Conservation (phyloP, 1,140 invertebrate species). For the Megalopta genalis region DNA sequence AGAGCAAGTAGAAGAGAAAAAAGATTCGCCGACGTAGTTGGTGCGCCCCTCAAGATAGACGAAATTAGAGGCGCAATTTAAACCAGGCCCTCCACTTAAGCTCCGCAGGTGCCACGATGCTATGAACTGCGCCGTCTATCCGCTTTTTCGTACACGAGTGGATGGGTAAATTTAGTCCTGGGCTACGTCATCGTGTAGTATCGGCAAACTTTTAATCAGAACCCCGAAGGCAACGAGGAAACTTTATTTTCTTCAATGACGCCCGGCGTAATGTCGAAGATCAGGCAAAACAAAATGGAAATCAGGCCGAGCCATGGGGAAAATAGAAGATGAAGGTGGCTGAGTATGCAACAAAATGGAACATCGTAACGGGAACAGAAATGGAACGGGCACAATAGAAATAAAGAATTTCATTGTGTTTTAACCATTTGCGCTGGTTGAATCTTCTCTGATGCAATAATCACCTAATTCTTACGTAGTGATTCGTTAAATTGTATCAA, state of each 20-base stretch:
- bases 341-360: constrained; percentile 45
- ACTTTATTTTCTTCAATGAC: constrained; percentile 65
- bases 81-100: constrained; percentile 39
- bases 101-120: constrained; percentile 12
- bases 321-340: constrained; percentile 45
- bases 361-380: constrained; percentile 39
- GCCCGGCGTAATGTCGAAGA: constrained; percentile 55
- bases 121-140: constrained; percentile 38
- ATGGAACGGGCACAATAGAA: constrained; percentile 40
- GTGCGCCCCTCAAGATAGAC: constrained; percentile 27
- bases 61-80: constrained; percentile 52
- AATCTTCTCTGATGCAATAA: no score
- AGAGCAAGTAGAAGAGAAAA: no score
- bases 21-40: constrained; percentile 9
- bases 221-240: constrained; percentile 29
- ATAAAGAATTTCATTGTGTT: neutral
- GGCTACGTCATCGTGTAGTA: constrained; percentile 60
- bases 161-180: constrained; percentile 51
- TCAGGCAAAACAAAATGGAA: constrained; percentile 64
- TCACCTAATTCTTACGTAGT: no score
- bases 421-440: no score
- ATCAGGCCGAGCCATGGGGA: constrained; percentile 34
- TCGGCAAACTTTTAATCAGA: constrained; percentile 68
- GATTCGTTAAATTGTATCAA: no score
- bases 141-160: constrained; percentile 41